phyloP scores from a whole-genome alignment of 2,113 vertebrate genomes.

The Saguinus imperator region DNA sequence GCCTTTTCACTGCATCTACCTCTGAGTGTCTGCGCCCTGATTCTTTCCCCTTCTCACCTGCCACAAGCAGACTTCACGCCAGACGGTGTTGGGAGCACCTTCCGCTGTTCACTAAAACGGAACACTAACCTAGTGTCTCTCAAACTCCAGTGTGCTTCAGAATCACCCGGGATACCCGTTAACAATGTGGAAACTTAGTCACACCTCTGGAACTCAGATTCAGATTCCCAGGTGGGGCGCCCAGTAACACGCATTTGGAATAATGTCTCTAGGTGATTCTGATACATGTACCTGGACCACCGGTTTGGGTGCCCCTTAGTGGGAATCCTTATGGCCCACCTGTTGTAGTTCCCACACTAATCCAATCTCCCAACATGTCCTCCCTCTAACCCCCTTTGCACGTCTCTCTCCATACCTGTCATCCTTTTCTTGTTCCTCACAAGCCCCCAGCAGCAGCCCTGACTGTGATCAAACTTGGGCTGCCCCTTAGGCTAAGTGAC shows the following conservation, averaged over 20 bases:
- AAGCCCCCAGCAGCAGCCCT: not conserved
- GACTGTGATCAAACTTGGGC: not conserved
- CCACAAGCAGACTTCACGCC: conserved; percentile 56
- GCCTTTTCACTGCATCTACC: conserved; percentile 88
- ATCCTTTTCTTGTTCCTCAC: not conserved
- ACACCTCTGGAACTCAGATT: not conserved
- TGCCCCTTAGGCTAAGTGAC: not conserved
- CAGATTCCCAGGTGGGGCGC: not conserved
- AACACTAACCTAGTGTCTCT: conserved; percentile 66
- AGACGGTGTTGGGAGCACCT: not conserved
- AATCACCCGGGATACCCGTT: not conserved
- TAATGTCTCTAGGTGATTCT: conserved; percentile 21
- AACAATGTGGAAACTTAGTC: not conserved
- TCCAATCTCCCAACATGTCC: not conserved
- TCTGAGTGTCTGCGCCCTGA: conserved; percentile 87
- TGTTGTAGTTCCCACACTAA: conserved; percentile 14
- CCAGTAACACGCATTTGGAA: not conserved
- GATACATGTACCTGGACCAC: not conserved
- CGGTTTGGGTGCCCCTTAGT: not conserved
- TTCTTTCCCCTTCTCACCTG: conserved; percentile 84
- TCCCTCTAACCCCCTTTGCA: not conserved
- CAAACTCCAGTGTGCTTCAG: not conserved
- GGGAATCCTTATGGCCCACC: not conserved
- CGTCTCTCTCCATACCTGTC: conserved; percentile 2
- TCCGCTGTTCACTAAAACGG: conserved; percentile 60